Base-by-base conservation (phyloP, 2,113 vertebrate genomes). In the Colaptes auratus region DNA sequence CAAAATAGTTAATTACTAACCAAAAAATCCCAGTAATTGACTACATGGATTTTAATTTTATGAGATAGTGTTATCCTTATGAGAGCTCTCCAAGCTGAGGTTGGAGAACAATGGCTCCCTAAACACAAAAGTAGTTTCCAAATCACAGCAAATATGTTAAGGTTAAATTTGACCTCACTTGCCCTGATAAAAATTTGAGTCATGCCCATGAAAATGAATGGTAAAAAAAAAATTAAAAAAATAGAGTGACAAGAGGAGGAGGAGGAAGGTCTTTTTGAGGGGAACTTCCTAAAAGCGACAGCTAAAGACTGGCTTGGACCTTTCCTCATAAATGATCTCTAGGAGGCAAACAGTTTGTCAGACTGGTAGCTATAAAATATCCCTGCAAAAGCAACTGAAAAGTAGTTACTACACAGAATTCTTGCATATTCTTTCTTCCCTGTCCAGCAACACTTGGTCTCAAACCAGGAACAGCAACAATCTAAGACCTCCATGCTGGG, bases 21-120 rank as follows among this genome's bases (percentile, higher is more conserved):
- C 15, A 81, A 72, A 87, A 95, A 48, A 55, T 27, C 84, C 55
- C 52, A 82, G 84, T 93, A 94, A 93, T 39, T 92, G 70, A 76
- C 91, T 94, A 85, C 82, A 74, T 35, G 85, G 92, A 87, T 95
- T 96, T 95, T 92, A 95, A 93, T 86, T 95, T 89, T 95, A 93
- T 92, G 91, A 95, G 87, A 77, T 74, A 86, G 64, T 0, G 0
- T 91, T 91, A 88, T 77, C 82, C 95, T 89, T 93, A 77, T 24
- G 87, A 96, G 84, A 91, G 52, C 30, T 92, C 71, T 91, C 85
- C 50, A 48, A 77, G 71, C 71, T 85, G 84, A 85, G 69, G 60
- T 10, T 85, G 53, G 81, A 82, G 89, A 92, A 79, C 75, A 85
- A 74, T 9, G 35, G 58, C 42, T 95, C 87, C 64, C 82, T 64